phyloP scores from a whole-genome alignment of 2,888 invertebrate genomes.

The Anagyrus pseudococci region DNA sequence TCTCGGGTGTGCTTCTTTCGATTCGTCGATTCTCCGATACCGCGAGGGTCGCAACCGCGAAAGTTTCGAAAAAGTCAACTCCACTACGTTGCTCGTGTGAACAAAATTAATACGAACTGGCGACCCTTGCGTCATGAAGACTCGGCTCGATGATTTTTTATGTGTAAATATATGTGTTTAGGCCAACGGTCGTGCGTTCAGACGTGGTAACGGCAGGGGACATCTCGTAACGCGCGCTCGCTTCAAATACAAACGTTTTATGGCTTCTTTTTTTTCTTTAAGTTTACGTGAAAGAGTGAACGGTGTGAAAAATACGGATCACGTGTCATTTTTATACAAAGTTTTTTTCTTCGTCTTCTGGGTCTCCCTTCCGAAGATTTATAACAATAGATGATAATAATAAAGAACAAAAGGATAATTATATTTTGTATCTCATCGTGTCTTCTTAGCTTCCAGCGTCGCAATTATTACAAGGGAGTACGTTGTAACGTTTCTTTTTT shows the following conservation, averaged over 20 bases:
- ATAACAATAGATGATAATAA: constrained; percentile 34
- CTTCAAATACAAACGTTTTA: constrained; percentile 7
- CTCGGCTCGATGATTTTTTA: constrained; percentile 10
- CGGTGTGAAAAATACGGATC: constrained; percentile 45
- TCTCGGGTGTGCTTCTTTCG: too few relatives aligned
- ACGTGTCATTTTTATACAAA: constrained; percentile 39
- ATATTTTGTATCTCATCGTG: constrained; percentile 32
- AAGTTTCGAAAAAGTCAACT: too few relatives aligned
- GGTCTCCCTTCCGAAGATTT: constrained; percentile 16
- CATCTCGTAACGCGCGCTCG: constrained; percentile 16
- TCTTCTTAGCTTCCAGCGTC: constrained; percentile 37
- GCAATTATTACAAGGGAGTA: constrained; percentile 35
- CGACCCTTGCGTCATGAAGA: constrained; percentile 12
- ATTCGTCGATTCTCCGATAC: too few relatives aligned
- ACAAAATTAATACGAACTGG: too few relatives aligned
- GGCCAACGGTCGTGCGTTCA: constrained; percentile 42
- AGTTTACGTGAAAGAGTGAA: constrained; percentile 41
- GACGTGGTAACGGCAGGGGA: background rate
- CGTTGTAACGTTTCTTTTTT: constrained; percentile 30
- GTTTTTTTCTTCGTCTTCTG: constrained; percentile 19
- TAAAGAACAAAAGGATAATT: constrained; percentile 34
- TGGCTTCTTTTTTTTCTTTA: too few relatives aligned
- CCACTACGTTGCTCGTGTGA: too few relatives aligned
- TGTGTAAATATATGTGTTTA: constrained; percentile 19
- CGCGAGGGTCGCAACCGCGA: too few relatives aligned